Evolutionary conservation across 2,113 vertebrate species (phyloP).

Genomic region (Elephantulus edwardii): DNA sequence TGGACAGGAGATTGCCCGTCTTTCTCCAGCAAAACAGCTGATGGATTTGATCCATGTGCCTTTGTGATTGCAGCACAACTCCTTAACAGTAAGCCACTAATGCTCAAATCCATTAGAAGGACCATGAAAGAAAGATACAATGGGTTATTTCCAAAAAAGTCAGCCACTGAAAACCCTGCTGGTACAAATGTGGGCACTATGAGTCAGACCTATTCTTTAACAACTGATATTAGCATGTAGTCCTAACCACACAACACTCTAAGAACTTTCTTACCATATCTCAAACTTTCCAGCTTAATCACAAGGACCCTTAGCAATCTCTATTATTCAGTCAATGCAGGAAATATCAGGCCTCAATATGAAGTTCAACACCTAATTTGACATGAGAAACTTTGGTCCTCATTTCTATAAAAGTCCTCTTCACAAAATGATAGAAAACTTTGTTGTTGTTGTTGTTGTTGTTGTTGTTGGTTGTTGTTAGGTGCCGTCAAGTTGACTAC

Average conservation of each 20-base stretch:
- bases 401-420: conserved; percentile 10
- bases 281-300: not conserved
- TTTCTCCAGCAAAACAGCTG: too few species aligned
- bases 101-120: not conserved
- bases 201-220: not conserved
- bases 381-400: not conserved
- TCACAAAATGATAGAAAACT: not conserved
- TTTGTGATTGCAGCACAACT: too few species aligned
- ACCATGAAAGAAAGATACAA: not conserved
- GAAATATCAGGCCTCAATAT: not conserved
- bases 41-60: too few species aligned
- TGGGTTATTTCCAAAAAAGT: not conserved
- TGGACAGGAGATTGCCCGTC: too few species aligned
- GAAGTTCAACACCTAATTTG: not conserved
- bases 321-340: not conserved
- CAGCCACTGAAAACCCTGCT: not conserved
- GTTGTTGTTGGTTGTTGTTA: too few species aligned
- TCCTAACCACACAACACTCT: not conserved
- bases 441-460: too few species aligned
- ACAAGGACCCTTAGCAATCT: not conserved
- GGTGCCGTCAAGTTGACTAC: too few species aligned
- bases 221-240: not conserved
- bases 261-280: not conserved
- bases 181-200: not conserved
- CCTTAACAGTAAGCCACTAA: too few species aligned